Conservation (phyloP, 2,113 vertebrate species). For the Otis tarda region DNA sequence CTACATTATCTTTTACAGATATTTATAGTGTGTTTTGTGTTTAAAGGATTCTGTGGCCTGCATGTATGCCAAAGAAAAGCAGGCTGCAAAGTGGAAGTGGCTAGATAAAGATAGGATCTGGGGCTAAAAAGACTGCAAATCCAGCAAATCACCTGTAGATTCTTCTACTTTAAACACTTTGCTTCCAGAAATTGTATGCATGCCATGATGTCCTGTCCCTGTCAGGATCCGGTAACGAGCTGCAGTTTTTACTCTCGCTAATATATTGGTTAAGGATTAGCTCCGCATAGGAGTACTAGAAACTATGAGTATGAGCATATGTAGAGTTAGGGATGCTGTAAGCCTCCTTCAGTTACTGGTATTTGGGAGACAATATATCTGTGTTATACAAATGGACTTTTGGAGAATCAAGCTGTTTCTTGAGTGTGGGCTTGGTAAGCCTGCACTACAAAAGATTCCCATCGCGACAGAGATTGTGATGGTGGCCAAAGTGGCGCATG, state of each 20-base stretch:
- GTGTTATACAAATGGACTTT: accelerated
- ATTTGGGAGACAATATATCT: not conserved
- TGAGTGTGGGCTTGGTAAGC: not conserved
- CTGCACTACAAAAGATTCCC: not conserved
- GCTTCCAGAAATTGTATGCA: not conserved
- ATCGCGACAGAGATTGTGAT: not conserved
- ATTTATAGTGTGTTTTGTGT: not conserved
- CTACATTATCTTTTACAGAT: not conserved
- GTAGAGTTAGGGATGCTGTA: not conserved
- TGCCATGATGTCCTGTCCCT: not conserved
- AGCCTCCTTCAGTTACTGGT: not conserved
- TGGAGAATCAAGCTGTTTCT: not conserved
- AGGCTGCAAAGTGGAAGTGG: not conserved
- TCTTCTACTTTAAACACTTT: not conserved
- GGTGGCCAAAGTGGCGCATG: not conserved
- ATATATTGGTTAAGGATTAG: not conserved
- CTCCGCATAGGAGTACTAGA: not conserved
- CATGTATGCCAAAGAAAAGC: not conserved
- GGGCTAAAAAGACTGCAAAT: not conserved
- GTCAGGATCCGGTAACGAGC: not conserved
- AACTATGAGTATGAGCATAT: accelerated
- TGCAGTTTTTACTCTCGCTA: not conserved
- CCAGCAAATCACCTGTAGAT: not conserved
- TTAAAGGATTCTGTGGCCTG: not conserved
- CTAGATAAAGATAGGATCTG: not conserved